Evolutionary conservation across 2,888 invertebrate genomes (phyloP).

Genomic region (Aphodius sticticus): DNA sequence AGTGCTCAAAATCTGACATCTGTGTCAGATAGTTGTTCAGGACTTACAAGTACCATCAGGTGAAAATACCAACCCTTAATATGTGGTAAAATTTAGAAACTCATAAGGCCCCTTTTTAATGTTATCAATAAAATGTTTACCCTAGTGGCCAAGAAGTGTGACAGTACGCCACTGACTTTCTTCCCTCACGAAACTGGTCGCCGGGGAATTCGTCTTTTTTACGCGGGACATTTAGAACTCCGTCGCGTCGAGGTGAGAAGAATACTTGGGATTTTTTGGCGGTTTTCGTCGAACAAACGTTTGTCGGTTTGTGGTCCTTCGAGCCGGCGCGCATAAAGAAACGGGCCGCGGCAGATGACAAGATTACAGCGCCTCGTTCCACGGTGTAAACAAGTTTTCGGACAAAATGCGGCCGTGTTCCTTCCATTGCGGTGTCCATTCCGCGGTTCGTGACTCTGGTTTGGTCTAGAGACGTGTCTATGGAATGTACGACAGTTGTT

Average conservation of each 20-base stretch:
- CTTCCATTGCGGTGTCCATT: not conserved
- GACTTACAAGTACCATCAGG: no score
- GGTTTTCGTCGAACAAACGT: not conserved
- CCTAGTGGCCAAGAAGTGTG: not conserved
- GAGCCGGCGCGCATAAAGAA: not conserved
- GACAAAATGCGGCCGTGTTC: not conserved
- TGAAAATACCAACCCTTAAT: no score
- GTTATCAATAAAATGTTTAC: no score
- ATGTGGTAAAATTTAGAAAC: no score
- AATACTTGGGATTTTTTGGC: slow-evolving; percentile 4
- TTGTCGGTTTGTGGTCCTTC: not conserved
- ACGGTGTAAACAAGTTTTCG: not conserved
- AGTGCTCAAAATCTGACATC: no score
- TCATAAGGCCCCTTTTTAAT: no score
- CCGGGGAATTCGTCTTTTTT: no score
- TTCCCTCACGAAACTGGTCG: not conserved
- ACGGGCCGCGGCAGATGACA: not conserved
- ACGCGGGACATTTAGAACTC: not conserved
- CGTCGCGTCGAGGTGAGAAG: not conserved
- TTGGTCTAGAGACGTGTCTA: no score
- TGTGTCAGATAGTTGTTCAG: no score
- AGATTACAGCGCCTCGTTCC: not conserved
- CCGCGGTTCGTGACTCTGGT: no score
- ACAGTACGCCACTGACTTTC: not conserved
- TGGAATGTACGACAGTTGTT: no score